A percentile compares a stretch with the other conserved stretches of the same genome.
Conservation (phyloP, 2,888 invertebrate species). For the Ormyrus nitidulus region DNA sequence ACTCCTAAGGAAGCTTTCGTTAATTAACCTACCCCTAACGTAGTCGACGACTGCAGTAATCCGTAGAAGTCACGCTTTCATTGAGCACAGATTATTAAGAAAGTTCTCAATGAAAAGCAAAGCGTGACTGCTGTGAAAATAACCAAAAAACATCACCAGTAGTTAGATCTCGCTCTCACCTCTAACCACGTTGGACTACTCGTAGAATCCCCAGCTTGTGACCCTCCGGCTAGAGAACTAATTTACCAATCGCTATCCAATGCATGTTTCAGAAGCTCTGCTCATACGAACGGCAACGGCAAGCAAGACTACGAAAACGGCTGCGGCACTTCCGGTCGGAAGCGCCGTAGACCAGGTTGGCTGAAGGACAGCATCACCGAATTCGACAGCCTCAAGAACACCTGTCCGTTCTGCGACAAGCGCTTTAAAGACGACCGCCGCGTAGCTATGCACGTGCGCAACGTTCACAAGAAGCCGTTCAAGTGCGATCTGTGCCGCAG, state of each 20-base stretch:
- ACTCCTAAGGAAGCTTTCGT: background rate
- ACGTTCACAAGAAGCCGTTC: constrained; percentile 59
- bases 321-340: background rate
- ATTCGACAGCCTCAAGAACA: constrained; percentile 54
- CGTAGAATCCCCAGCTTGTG: constrained; percentile 4
- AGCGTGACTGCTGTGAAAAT: background rate
- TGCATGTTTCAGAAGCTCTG: constrained; percentile 49
- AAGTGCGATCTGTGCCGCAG: constrained; percentile 61
- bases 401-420: constrained; percentile 63
- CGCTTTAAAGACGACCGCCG: constrained; percentile 56
- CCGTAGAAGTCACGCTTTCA: constrained; percentile 7
- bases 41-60: background rate
- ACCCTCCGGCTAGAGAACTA: constrained; percentile 23
- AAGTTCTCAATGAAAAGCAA: background rate
- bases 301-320: background rate
- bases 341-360: constrained; percentile 47
- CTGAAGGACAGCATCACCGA: constrained; percentile 41
- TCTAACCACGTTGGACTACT: constrained; percentile 12
- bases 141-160: constrained; percentile 20
- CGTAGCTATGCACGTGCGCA: constrained; percentile 59
- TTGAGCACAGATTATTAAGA: background rate
- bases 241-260: constrained; percentile 30
- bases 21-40: too few relatives aligned
- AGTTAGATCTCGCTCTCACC: constrained; percentile 32
- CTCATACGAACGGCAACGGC: background rate